Conservation (phyloP, 2,113 vertebrate species). For the Eulemur macaco region DNA sequence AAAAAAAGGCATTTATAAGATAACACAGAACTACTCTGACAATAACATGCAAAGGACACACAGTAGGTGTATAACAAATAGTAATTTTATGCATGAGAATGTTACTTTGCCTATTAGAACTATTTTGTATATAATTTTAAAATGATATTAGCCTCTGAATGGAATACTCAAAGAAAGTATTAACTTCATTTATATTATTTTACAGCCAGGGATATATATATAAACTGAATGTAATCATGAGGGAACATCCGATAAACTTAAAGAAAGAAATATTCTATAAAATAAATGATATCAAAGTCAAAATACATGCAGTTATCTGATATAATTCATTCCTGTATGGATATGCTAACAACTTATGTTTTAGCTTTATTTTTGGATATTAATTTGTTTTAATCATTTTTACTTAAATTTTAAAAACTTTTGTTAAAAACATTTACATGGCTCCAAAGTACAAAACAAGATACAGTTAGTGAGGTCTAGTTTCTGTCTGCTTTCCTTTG, state of each 20-base stretch:
- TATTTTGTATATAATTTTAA: slow-evolving; percentile 41
- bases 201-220: not conserved
- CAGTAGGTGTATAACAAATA: not conserved
- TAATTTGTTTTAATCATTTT: not conserved
- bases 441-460: not conserved
- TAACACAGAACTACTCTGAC: not conserved
- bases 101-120: slow-evolving; percentile 1
- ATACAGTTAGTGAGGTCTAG: not conserved
- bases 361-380: not conserved
- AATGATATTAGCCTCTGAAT: not conserved
- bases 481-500: not conserved
- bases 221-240: slow-evolving; percentile 5
- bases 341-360: not conserved
- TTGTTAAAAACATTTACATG: not conserved
- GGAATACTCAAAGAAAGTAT: not conserved
- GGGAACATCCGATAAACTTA: not conserved
- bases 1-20: slow-evolving; percentile 28
- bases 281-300: not conserved
- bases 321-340: not conserved
- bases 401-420: not conserved
- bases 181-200: not conserved
- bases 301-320: not conserved
- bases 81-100: not conserved
- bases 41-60: not conserved
- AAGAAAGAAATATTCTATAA: not conserved